Conservation (phyloP, 2,113 vertebrate genomes). For the Dunckerocampus dactyliophorus region DNA sequence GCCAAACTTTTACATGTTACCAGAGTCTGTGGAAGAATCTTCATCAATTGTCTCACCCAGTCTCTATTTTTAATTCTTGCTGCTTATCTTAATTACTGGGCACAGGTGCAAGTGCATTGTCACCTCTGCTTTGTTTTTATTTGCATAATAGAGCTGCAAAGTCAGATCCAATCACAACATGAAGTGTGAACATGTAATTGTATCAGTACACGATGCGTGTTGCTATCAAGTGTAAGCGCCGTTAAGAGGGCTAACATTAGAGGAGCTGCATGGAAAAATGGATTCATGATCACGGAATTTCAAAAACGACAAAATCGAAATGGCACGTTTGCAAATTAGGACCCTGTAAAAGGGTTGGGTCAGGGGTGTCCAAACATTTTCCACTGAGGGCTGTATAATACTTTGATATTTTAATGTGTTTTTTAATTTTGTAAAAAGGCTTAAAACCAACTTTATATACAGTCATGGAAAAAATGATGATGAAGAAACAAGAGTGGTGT, state of each 20-base stretch:
- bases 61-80: not conserved
- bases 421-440: no score
- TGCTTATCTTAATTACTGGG: not conserved
- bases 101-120: not conserved
- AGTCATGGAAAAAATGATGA: no score
- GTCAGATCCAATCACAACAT: not conserved
- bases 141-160: not conserved
- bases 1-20: not conserved
- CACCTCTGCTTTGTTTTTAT: constrained; percentile 2
- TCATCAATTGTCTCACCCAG: not conserved
- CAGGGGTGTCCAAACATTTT: no score
- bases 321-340: no score
- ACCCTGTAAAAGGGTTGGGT: no score
- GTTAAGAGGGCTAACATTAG: not conserved
- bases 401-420: no score
- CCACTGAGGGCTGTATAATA: no score
- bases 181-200: not conserved
- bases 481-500: no score
- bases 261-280: not conserved
- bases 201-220: not conserved
- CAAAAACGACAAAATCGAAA: no score
- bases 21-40: not conserved
- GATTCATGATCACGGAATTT: no score
- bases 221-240: not conserved
- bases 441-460: no score